Conservation (phyloP, 2,797 vertebrate genomes). For the Rhinoraja longicauda region DNA sequence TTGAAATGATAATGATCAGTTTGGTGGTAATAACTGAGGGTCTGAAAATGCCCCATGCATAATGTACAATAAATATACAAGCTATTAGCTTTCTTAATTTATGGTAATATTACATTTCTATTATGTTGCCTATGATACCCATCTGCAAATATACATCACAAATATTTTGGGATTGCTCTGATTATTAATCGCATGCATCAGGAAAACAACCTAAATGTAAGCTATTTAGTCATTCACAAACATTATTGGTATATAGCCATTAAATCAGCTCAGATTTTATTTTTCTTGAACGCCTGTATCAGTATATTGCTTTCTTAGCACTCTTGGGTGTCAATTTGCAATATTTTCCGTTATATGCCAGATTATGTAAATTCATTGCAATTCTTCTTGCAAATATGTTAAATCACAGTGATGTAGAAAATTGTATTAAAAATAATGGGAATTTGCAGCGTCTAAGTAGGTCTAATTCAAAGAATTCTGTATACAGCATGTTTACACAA, state of each 20-base stretch:
- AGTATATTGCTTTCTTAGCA: neutral
- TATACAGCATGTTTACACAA: neutral
- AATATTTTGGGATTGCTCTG: neutral
- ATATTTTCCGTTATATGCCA: neutral
- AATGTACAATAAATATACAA: neutral
- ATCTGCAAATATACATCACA: neutral
- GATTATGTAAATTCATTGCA: neutral
- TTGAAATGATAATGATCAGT: neutral
- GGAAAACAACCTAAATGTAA: too few species aligned
- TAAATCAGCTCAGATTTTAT: neutral
- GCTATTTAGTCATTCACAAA: neutral
- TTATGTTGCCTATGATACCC: neutral
- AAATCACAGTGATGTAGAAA: neutral
- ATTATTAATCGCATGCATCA: neutral
- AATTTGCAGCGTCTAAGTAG: neutral
- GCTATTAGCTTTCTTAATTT: neutral
- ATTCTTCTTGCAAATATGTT: conserved; percentile 1
- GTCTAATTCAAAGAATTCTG: neutral
- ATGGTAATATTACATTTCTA: neutral
- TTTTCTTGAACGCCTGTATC: neutral
- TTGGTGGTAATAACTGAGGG: neutral
- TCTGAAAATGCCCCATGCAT: neutral
- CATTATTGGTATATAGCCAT: neutral
- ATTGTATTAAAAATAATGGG: neutral
- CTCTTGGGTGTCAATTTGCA: neutral